Evolutionary conservation across 1,140 invertebrate species (phyloP), one percentile per base, ranked within the genome.

Genomic region (Cheumatopsyche charites): DNA sequence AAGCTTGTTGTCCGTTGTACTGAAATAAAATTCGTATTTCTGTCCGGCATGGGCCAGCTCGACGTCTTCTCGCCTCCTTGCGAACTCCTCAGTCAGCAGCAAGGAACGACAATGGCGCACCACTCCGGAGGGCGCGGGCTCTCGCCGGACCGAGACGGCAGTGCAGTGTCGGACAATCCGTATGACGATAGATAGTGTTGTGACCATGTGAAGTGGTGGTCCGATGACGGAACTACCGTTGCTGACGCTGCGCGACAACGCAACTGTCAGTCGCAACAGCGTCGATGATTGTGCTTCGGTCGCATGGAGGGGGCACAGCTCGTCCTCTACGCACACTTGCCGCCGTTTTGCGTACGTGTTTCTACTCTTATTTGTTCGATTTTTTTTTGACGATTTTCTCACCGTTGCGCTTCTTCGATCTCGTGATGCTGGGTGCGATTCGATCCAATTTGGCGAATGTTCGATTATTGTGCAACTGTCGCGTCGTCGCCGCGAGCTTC

Each of bases 1-100:
- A 70, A 61, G 58, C 58, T 70, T 52, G 68, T 62, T 61, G 58
- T 62, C 58, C 41, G 68, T 49, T 26, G 67, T 58, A 70, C 68
- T 70, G 68, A 70, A 70, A 70, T 70, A 70, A 70, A 70, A 62
- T 23, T 62, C 25, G 52, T 70, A 70, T 70, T 70, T 70, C 52
- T 45, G 68, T 70, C 68, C 62, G 52, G 36, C 49, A n/a, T 49
- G 63, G 47, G 29, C 43, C 63, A 47, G 63, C 63, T 66, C 63
- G 29, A 41, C 29, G 29, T 70, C 23, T 23, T 66, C 67, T 42
- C 47, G 63, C 42, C 23, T 6, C 67, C 45, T 36, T 36, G 29
- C 29, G 29, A 36, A 9, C 5, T n/a, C 71, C 72, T 47, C 49
- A 66, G 49, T 45, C 12, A 1, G 9, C 42, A 21, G 13, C 21